These are phyloP conservation scores for Dendronephthya gigantea DNA, from an alignment of 64 coral and sea anemone species.

Conservation along the genomic window DNA sequence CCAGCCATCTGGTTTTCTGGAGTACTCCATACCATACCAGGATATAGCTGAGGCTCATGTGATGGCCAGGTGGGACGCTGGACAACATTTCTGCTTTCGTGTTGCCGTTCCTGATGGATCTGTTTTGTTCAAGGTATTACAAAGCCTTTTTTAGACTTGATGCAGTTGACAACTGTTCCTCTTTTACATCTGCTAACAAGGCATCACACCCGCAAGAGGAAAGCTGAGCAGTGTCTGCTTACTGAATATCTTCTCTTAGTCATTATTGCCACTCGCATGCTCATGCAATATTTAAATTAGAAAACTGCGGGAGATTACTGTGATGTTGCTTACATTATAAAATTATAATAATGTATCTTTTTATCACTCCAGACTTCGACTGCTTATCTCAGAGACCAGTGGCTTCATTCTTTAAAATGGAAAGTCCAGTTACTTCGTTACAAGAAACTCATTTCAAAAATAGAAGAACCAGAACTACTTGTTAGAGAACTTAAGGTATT, in stretches of 20 bases:
- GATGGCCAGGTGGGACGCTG: constrained; percentile 92
- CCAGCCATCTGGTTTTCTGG: constrained; percentile 74
- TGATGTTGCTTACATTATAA: too few species aligned
- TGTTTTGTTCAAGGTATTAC: constrained; percentile 62
- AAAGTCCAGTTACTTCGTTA: constrained; percentile 52
- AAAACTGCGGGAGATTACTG: too few species aligned
- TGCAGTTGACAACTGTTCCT: too few species aligned
- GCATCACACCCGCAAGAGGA: background rate
- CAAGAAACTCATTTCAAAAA: constrained; percentile 96
- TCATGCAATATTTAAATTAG: too few species aligned
- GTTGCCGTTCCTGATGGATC: constrained; percentile 84
- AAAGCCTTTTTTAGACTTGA: too few species aligned
- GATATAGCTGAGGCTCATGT: constrained; percentile 89
- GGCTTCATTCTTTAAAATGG: constrained; percentile 96
- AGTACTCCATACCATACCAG: constrained; percentile 72
- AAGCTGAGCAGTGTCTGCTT: too few species aligned
- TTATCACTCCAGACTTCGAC: constrained; percentile 68
- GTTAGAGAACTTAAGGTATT: constrained; percentile 80
- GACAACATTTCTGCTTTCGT: constrained; percentile 93
- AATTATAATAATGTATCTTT: background rate
- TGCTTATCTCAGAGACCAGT: constrained; percentile 91
- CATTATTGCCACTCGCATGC: too few species aligned
- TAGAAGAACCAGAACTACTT: constrained; percentile 82
- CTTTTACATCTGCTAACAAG: too few species aligned
- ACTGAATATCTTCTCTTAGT: too few species aligned